Evolutionary conservation across 2,797 vertebrate genomes (phyloP).

Genomic region (Esox lucius): DNA sequence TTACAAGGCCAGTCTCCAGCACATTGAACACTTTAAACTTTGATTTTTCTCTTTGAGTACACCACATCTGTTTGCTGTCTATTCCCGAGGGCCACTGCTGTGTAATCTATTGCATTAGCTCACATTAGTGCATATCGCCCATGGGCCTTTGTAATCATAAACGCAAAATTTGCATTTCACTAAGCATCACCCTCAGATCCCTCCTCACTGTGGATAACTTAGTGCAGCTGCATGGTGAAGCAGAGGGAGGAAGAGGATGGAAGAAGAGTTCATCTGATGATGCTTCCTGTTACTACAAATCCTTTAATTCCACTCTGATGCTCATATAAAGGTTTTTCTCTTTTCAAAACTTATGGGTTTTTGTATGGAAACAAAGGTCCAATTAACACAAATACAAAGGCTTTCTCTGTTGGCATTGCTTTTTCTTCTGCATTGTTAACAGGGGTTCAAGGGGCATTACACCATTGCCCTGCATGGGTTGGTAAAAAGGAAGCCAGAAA

Average conservation of each 20-base stretch:
- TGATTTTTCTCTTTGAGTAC: conserved; percentile 56
- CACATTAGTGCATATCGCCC: conserved; percentile 86
- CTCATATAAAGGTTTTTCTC: conserved; percentile 25
- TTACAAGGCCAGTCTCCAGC: conserved; percentile 67
- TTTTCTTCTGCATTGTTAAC: conserved; percentile 27
- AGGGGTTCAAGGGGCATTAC: conserved; percentile 10
- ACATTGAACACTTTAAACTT: conserved; percentile 73
- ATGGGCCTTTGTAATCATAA: conserved; percentile 83
- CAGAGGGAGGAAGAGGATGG: conserved; percentile 30
- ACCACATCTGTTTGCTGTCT: conserved; percentile 78
- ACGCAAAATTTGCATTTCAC: conserved; percentile 85
- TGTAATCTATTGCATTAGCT: conserved; percentile 88
- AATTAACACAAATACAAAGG: conserved; percentile 35
- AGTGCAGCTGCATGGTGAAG: conserved; percentile 52
- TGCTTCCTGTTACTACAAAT: conserved; percentile 55
- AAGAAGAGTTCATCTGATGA: conserved; percentile 63
- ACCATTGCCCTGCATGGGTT: no score
- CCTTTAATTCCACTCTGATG: conserved; percentile 45
- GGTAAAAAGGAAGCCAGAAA: background rate
- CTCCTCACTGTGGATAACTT: conserved; percentile 64
- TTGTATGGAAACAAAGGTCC: conserved; percentile 37
- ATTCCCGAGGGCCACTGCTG: conserved; percentile 72
- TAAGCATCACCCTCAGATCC: conserved; percentile 77
- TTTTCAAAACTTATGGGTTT: conserved; percentile 48
- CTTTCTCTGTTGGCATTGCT: conserved; percentile 25